These are phyloP conservation scores for Falco concolor DNA, from an alignment of 2,797 vertebrate species.

Conservation along the genomic window DNA sequence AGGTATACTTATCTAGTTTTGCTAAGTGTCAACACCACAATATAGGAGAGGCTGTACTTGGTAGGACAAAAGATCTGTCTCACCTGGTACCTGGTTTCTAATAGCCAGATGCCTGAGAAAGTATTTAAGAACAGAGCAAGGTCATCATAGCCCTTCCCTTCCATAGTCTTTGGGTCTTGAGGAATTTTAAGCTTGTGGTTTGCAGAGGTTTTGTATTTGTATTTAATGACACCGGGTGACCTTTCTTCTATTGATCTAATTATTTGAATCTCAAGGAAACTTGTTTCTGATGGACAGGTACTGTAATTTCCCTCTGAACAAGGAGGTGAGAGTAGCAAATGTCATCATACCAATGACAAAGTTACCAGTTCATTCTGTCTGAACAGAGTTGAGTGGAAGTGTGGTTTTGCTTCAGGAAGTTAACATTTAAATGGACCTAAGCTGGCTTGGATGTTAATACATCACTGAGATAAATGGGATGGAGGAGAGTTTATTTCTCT, in stretches of 20 bases:
- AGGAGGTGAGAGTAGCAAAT: neutral
- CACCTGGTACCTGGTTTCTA: neutral
- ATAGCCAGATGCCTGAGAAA: neutral
- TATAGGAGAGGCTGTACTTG: neutral
- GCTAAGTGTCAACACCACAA: neutral
- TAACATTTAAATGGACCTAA: slow-evolving; percentile 46
- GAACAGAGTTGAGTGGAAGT: neutral
- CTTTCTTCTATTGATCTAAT: neutral
- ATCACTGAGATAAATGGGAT: slow-evolving; percentile 39
- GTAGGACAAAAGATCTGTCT: neutral
- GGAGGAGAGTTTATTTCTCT: slow-evolving; percentile 33
- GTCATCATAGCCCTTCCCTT: neutral
- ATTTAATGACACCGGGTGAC: neutral
- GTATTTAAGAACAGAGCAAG: neutral
- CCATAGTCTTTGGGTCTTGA: neutral
- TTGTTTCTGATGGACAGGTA: neutral
- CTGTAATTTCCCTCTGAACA: neutral
- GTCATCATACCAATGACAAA: neutral
- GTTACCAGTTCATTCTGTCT: neutral
- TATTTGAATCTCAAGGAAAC: neutral
- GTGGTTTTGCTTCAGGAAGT: slow-evolving; percentile 1
- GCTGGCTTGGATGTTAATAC: neutral
- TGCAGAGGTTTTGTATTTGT: neutral
- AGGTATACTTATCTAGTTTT: neutral
- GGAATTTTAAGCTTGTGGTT: neutral